Percentiles rank a stretch among this genome's conserved stretches.
These are phyloP conservation scores for Seira sanloemensis DNA, from an alignment of 2,888 invertebrate genomes.

Conservation along the genomic window DNA sequence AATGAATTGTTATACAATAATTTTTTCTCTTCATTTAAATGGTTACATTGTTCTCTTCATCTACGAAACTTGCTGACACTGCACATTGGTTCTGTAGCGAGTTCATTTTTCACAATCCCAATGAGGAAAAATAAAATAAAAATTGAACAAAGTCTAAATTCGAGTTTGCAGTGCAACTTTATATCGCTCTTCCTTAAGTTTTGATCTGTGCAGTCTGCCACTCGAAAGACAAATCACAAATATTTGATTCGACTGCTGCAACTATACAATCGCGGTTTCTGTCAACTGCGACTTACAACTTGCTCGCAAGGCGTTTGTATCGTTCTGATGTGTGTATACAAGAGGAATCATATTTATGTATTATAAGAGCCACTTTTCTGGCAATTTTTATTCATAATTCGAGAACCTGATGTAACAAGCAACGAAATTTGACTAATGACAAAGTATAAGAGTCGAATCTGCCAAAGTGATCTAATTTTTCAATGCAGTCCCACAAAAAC, in stretches of 20 bases:
- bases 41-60: constrained; percentile 22
- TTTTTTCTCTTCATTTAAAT: neutral
- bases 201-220: neutral
- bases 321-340: too few species aligned
- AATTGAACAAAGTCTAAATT: neutral
- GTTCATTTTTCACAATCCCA: too few species aligned
- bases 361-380: neutral
- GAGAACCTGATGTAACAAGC: neutral
- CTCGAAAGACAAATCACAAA: neutral
- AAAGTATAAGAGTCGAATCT: neutral
- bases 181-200: neutral
- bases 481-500: neutral
- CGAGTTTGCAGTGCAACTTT: neutral
- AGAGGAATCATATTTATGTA: neutral
- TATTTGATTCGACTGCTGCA: neutral
- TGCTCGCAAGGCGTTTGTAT: too few species aligned
- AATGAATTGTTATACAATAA: neutral
- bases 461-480: neutral
- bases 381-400: neutral
- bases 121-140: too few species aligned
- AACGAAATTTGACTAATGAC: neutral
- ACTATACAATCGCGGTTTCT: too few species aligned
- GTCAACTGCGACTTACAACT: too few species aligned
- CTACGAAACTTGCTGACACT: neutral
- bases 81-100: neutral